Evolutionary conservation across 2,113 vertebrate species (phyloP).

Genomic region (Globicephala melas): DNA sequence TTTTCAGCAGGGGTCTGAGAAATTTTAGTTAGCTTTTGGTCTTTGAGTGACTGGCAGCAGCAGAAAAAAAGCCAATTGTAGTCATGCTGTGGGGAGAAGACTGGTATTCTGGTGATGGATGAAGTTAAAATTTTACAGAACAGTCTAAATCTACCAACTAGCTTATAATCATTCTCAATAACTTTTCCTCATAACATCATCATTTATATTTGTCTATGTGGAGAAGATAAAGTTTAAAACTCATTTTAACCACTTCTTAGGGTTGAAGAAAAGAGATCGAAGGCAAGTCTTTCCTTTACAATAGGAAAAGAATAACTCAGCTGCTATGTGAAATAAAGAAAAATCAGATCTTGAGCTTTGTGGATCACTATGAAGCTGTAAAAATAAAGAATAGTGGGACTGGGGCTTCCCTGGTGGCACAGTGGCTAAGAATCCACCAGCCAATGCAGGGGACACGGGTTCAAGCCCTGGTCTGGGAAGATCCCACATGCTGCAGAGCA

Average conservation of each 20-base stretch:
- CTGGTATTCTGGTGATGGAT: neutral
- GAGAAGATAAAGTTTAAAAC: conserved; percentile 3
- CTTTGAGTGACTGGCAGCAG: neutral
- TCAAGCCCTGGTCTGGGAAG: no score
- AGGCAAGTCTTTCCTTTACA: neutral
- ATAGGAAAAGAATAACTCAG: neutral
- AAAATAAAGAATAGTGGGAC: neutral
- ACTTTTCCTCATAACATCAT: neutral
- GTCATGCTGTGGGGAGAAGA: neutral
- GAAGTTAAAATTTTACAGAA: conserved; percentile 16
- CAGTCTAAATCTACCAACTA: neutral
- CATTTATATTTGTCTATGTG: neutral
- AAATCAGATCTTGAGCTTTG: neutral
- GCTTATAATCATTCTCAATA: conserved; percentile 6
- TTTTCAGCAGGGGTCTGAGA: neutral
- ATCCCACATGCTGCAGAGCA: no score
- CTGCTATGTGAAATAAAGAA: neutral
- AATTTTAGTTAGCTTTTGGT: neutral
- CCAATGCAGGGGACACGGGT: no score
- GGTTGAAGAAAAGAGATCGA: neutral
- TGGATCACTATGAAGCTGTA: neutral
- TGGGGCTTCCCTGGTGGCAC: no score
- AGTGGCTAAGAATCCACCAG: no score
- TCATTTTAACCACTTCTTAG: neutral
- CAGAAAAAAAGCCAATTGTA: neutral